phyloP scores from a whole-genome alignment of 2,888 invertebrate genomes.

The Saturnia pavonia region DNA sequence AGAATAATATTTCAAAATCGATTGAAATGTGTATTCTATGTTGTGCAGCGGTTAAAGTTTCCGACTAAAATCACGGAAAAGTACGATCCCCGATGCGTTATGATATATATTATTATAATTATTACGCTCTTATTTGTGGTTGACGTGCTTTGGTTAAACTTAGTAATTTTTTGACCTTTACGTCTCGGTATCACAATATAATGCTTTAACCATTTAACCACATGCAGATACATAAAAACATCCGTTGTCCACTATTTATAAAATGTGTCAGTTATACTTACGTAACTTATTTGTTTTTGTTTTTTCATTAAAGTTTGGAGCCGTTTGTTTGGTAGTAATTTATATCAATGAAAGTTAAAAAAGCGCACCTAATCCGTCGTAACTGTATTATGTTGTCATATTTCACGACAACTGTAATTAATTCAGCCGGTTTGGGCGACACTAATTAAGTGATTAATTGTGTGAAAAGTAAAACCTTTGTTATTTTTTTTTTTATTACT shows the following conservation, averaged over 20 bases:
- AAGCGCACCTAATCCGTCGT: slow-evolving; percentile 44
- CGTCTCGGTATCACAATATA: not conserved
- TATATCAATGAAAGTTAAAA: slow-evolving; percentile 57
- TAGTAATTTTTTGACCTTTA: too few relatives aligned
- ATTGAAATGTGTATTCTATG: too few relatives aligned
- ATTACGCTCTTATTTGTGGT: too few relatives aligned
- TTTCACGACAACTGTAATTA: slow-evolving; percentile 25
- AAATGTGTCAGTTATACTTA: not conserved
- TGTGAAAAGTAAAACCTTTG: not conserved
- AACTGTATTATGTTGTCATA: slow-evolving; percentile 48
- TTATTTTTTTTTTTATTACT: not conserved
- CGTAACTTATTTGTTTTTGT: not conserved
- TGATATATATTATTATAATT: too few relatives aligned
- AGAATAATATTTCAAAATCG: not conserved
- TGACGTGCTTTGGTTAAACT: too few relatives aligned
- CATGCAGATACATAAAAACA: too few relatives aligned
- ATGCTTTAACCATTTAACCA: too few relatives aligned
- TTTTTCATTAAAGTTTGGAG: not conserved
- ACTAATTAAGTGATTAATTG: slow-evolving; percentile 14
- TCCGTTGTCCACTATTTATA: not conserved
- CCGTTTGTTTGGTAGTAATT: slow-evolving; percentile 36
- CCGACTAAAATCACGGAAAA: too few relatives aligned
- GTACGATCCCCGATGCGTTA: too few relatives aligned
- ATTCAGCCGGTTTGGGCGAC: not conserved
- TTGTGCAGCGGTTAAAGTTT: too few relatives aligned